A percentile compares a stretch with the other conserved stretches of the same genome.
Conservation (phyloP, 2,113 vertebrate species). For the Nettapus auritus region DNA sequence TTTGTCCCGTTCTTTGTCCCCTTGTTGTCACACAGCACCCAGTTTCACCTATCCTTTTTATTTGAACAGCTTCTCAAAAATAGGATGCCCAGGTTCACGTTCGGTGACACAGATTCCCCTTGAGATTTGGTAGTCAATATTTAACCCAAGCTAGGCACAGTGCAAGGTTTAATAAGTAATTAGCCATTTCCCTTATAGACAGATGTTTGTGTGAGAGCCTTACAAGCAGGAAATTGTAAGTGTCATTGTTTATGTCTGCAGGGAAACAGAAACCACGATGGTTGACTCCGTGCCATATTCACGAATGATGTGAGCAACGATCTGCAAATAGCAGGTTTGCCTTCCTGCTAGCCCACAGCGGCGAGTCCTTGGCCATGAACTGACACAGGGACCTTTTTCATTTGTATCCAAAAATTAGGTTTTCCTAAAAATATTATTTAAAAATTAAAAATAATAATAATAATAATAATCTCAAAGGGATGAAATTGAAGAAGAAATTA, state of each 20-base stretch:
- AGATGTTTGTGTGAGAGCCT: conserved; percentile 11
- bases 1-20: background rate
- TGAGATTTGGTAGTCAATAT: conserved; percentile 28
- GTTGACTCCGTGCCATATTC: conserved; percentile 58
- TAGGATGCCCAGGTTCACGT: background rate
- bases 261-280: conserved; percentile 70
- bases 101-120: background rate
- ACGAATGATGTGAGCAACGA: background rate
- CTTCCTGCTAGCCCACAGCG: background rate
- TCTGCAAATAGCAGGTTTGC: background rate
- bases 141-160: conserved; percentile 36
- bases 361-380: background rate
- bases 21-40: background rate
- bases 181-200: conserved; percentile 21
- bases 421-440: background rate
- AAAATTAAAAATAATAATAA: background rate
- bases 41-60: background rate
- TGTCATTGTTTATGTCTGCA: conserved; percentile 80
- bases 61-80: background rate
- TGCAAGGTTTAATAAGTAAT: conserved; percentile 65
- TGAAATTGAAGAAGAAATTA: background rate
- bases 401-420: background rate
- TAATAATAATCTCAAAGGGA: background rate
- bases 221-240: conserved; percentile 76
- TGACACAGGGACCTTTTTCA: background rate